Base-by-base conservation (phyloP, 2,797 vertebrate species). In the Monodelphis domestica region DNA sequence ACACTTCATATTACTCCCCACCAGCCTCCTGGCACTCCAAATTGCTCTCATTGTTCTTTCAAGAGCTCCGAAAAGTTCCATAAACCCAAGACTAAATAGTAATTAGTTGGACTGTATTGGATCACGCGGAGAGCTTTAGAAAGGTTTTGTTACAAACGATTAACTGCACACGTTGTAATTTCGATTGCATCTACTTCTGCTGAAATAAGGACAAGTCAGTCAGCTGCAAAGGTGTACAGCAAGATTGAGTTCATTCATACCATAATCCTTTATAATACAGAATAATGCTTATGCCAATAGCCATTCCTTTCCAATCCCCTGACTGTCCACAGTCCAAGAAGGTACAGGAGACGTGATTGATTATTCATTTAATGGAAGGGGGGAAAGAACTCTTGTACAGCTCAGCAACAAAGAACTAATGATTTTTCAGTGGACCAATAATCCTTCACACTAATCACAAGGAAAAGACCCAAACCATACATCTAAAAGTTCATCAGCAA, bases 401-500 rank as follows among this genome's bases (percentile, higher is more conserved):
- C 89, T 92, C 88, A 84, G 89, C 63, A 92, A 91, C 92, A 94
- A 90, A 4, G 28, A 94, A 92, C 88, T 92, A 57, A 94, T 91
- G 91, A 91, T 63, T 90, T 93, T 88, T 53, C 29, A 14, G 45
- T 21, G 89, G 91, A 94, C 96, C 70, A 55, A 95, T 96, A 95
- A 70, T 91, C 88, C 90, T 94, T 93, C 63, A 15, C 30, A 94
- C 90, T 95, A 91, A 94, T 93, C 90, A 92, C 88, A 94, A n/a
- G 93, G 88, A 70, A 95, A 90, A 95, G 94, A 94, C 53, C 28
- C 30, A 17, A 52, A 88, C 2, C 55, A 38, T 1, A 24, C 53
- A 54, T 93, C 87, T 90, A 57, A 89, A 95, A 95, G 91, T 54
- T 94, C 88, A 94, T 94, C 24, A 88, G 55, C 89, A 90, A 93